Evolutionary conservation across 2,113 vertebrate species (phyloP).

Genomic region (Neomonachus schauinslandi): DNA sequence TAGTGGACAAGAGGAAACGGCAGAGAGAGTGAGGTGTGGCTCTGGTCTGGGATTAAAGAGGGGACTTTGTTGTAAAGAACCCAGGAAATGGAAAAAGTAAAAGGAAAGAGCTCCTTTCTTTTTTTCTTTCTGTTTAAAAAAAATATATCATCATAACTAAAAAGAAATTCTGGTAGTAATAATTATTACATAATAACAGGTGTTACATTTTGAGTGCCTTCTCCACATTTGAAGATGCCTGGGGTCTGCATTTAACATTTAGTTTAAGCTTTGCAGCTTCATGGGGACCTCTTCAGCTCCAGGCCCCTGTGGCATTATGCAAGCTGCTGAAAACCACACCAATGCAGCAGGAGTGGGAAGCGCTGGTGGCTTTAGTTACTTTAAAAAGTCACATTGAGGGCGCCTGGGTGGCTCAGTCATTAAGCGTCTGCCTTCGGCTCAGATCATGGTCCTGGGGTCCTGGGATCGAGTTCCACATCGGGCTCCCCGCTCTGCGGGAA

Average conservation of each 20-base stretch:
- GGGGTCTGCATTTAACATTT: not conserved
- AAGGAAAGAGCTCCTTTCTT: not conserved
- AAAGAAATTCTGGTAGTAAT: not conserved
- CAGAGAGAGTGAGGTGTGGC: not conserved
- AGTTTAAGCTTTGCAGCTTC: not conserved
- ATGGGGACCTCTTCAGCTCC: not conserved
- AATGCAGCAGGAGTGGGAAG: not conserved
- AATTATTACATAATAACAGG: not conserved
- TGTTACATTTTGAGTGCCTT: not conserved
- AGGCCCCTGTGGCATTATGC: not conserved
- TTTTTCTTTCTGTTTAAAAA: not conserved
- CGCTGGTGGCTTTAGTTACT: not conserved
- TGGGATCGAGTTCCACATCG: too few relatives aligned
- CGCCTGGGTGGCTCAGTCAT: too few relatives aligned
- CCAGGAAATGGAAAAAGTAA: not conserved
- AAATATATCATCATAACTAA: not conserved
- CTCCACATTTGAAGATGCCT: not conserved
- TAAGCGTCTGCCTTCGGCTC: too few relatives aligned
- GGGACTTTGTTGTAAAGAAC: not conserved
- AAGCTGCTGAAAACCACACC: not conserved
- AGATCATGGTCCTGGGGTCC: too few relatives aligned
- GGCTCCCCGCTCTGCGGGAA: too few relatives aligned
- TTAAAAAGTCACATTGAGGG: not conserved
- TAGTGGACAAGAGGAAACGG: not conserved
- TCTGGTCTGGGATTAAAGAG: not conserved